Evolutionary conservation across 2,113 vertebrate species (phyloP), one percentile per base, ranked within the genome.

Genomic region (Proteles cristata): DNA sequence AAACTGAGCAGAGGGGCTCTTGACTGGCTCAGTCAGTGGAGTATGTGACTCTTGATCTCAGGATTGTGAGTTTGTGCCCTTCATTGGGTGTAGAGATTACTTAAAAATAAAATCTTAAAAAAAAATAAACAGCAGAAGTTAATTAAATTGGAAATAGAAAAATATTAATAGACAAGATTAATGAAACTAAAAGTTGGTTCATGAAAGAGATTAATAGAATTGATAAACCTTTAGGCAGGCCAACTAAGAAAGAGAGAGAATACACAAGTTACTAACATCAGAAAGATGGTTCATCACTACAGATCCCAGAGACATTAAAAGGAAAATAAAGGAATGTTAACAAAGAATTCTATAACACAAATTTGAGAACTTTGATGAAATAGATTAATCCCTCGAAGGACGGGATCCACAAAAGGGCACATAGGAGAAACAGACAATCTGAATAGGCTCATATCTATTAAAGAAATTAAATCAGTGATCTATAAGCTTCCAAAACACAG

Each of bases 321-420:
- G 53, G 53, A 19, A 1, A 5, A 0, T 21, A 14, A 73, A 26
- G 39, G 39, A 0, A 0, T 33, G 1, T 25, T 14, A 2, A 1
- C 2, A 2, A 63, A 26, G 19, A 4, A 11, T 39, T 61, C 9
- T 3, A 1, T 5, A 50, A 14, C 66, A 5, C 69, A 23, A 1
- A 33, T 3, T 55, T 43, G 28, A 9, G 8, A 8, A 26, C 11
- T 26, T 12, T 43, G 48, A 31, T 55, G 16, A 86, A 23, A 26
- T 1, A 48, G 45, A 9, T 19, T 6, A 14, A 0, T 86, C 53
- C 28, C 58, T 77, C 19, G n/a, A 86, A 31, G 7, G 19, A n/a
- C 33, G 19, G 8, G 4, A 5, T 53, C 61, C 55, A 53, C 45
- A 19, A 4, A 17, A 33, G 4, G 7, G 65, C 45, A 17, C 9